Conservation (phyloP, 2,888 invertebrate species). For the Calameuta pallipes region DNA sequence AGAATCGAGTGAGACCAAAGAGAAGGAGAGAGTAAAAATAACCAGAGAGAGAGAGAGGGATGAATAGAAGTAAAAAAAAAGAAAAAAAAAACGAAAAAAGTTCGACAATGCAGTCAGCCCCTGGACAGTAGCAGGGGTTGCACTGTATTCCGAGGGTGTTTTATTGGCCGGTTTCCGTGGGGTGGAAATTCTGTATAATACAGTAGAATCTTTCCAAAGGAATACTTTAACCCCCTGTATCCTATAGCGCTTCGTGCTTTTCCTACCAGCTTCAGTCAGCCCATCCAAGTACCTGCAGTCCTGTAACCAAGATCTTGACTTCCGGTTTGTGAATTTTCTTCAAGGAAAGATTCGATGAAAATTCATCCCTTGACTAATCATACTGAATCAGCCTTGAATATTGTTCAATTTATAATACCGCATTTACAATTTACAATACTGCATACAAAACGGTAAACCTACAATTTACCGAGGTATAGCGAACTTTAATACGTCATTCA, state of each 20-base stretch:
- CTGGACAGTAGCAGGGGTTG: conserved; percentile 43
- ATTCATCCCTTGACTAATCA: neutral
- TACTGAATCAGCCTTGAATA: neutral
- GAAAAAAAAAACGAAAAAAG: conserved; percentile 49
- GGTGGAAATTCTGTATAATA: conserved; percentile 54
- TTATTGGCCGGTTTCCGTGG: conserved; percentile 65
- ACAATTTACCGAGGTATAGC: neutral
- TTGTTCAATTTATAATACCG: neutral
- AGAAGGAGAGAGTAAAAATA: conserved; percentile 28
- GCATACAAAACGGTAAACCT: too few relatives aligned
- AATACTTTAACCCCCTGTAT: conserved; percentile 8
- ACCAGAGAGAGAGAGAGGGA: conserved; percentile 23
- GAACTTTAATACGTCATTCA: neutral
- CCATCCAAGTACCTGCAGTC: neutral
- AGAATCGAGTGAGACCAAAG: conserved; percentile 32
- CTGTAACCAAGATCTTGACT: neutral
- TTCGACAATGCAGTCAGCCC: conserved; percentile 56
- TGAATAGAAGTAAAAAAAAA: conserved; percentile 40
- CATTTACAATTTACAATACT: too few relatives aligned
- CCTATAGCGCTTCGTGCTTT: neutral
- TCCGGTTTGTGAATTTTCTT: neutral
- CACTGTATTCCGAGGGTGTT: conserved; percentile 54
- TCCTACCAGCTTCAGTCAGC: neutral
- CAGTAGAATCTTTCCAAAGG: conserved; percentile 34
- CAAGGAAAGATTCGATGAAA: neutral